These are phyloP conservation scores for Tragelaphus scriptus DNA, from an alignment of 2,113 vertebrate genomes.

Conservation along the genomic window DNA sequence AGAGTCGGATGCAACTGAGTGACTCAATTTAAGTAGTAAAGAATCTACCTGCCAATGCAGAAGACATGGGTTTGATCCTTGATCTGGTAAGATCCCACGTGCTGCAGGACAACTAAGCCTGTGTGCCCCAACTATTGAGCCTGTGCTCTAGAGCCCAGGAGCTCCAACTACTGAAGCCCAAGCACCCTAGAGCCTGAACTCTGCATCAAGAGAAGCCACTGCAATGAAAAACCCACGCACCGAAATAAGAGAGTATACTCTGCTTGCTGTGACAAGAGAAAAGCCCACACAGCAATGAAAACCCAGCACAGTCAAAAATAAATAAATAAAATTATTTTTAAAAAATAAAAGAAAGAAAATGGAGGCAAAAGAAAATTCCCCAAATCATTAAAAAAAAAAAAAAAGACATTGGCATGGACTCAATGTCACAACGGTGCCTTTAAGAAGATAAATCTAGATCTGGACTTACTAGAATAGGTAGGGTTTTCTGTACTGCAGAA, in stretches of 20 bases:
- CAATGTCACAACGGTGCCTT: background rate
- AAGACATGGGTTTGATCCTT: background rate
- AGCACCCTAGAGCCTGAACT: background rate
- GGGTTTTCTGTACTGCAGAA: background rate
- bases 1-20: background rate
- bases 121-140: background rate
- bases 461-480: background rate
- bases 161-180: background rate
- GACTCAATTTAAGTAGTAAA: background rate
- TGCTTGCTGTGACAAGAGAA: background rate
- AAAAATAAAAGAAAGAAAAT: background rate
- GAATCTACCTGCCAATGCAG: background rate
- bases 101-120: background rate
- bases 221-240: background rate
- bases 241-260: background rate
- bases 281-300: background rate
- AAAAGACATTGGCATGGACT: background rate
- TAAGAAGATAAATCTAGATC: background rate
- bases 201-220: background rate
- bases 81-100: background rate
- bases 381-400: background rate
- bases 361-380: background rate
- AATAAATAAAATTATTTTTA: background rate
- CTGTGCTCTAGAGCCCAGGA: background rate
- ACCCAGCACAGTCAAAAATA: background rate